phyloP scores from a whole-genome alignment of 2,888 invertebrate genomes.

The Luperina nickerlii region DNA sequence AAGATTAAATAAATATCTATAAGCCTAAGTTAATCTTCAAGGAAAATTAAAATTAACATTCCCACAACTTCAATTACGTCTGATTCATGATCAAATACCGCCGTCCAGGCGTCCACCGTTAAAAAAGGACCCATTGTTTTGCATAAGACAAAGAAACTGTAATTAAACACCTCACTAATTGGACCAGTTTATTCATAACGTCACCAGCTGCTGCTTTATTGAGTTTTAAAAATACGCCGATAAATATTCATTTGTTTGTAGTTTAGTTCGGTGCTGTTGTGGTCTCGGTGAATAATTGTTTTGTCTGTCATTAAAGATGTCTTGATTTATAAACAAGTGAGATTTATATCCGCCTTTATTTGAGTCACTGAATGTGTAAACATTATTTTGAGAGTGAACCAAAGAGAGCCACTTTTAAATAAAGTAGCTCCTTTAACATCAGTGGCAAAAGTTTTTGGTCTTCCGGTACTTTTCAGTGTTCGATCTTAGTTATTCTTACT shows the following conservation, averaged over 20 bases:
- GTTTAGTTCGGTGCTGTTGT: constrained; percentile 23
- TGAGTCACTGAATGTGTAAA: not conserved
- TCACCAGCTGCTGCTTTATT: constrained; percentile 65
- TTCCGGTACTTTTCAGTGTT: not conserved
- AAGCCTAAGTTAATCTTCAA: constrained; percentile 4
- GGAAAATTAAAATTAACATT: constrained; percentile 46
- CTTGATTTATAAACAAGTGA: not conserved
- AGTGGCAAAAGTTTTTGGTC: not conserved
- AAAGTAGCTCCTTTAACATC: not conserved
- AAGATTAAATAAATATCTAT: too few species aligned
- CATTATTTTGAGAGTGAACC: not conserved
- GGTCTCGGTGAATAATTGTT: constrained; percentile 7
- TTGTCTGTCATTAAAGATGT: constrained; percentile 20
- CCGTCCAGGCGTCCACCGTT: constrained; percentile 30
- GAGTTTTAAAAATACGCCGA: constrained; percentile 54
- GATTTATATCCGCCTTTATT: not conserved
- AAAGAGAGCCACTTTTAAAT: not conserved
- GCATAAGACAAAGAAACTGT: constrained; percentile 64
- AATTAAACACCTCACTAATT: constrained; percentile 69
- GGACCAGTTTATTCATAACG: constrained; percentile 67
- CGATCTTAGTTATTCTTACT: not conserved
- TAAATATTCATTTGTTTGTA: constrained; percentile 64
- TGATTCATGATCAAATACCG: constrained; percentile 47
- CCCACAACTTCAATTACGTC: constrained; percentile 42
- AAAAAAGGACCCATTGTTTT: constrained; percentile 63